Conservation (phyloP, 2,113 vertebrate species). For the Centropus unirufus region DNA sequence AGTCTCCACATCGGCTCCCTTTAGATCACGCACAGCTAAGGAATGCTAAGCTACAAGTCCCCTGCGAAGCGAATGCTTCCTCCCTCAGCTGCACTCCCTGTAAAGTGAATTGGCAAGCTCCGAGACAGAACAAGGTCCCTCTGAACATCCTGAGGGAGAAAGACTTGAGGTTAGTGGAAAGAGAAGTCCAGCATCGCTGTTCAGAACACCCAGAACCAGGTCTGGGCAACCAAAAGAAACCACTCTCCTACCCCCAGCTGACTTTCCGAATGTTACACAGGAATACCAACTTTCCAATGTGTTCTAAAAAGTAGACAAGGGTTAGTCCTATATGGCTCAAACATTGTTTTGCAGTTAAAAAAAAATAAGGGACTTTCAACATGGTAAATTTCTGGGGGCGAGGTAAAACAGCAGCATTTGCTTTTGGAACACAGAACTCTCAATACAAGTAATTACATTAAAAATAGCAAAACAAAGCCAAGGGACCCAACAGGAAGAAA, state of each 20-base stretch:
- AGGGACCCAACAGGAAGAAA: background rate
- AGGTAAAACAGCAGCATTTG: background rate
- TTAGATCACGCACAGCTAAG: background rate
- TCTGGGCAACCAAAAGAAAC: background rate
- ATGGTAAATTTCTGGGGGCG: background rate
- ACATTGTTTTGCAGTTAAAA: background rate
- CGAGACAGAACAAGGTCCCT: accelerated
- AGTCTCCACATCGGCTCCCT: background rate
- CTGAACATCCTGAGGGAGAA: background rate
- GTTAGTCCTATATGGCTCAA: background rate
- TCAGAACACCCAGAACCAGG: background rate
- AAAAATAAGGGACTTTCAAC: background rate
- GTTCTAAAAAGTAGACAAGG: background rate
- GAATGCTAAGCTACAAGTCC: background rate
- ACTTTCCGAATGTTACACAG: background rate
- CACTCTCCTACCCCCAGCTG: background rate
- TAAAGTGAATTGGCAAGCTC: background rate
- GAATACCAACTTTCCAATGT: background rate
- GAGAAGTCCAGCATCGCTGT: background rate
- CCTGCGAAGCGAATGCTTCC: background rate
- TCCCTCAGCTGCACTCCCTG: background rate
- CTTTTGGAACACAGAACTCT: background rate
- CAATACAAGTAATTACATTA: background rate
- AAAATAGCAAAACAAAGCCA: background rate
- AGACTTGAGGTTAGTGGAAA: accelerated